These are phyloP conservation scores for Aurelia sp. DNA, from an alignment of 30 jellyfish, hydroid and myxozoan genomes.

Conservation along the genomic window DNA sequence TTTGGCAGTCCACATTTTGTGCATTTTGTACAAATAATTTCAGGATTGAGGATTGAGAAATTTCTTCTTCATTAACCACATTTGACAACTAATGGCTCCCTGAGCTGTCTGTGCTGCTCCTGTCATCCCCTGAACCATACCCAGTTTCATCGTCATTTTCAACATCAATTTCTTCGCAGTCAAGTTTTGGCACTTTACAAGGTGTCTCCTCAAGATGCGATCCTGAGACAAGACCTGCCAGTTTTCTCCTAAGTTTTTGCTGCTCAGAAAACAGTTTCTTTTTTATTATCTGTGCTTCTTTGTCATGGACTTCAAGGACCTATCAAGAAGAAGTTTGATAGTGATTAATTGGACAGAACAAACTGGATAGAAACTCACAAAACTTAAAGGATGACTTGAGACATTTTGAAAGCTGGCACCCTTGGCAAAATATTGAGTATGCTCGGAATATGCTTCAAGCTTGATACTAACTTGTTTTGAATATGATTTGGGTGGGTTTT, in stretches of 20 bases:
- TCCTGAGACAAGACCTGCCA: constrained; percentile 68
- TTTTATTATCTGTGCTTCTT: constrained; percentile 87
- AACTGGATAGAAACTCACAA: too few relatives aligned
- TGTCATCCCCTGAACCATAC: constrained; percentile 94
- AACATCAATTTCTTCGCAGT: constrained; percentile 85
- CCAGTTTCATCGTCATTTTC: constrained; percentile 98
- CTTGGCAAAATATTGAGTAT: too few relatives aligned
- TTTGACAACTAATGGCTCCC: constrained; percentile 63
- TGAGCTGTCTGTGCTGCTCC: constrained; percentile 80
- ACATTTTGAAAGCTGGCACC: too few relatives aligned
- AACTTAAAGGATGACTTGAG: too few relatives aligned
- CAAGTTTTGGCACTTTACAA: constrained; percentile 39
- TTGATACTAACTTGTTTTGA: too few relatives aligned
- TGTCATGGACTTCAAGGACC: constrained; percentile 95
- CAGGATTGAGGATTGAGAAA: constrained; percentile 5
- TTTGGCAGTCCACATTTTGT: not conserved
- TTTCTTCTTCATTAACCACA: not conserved
- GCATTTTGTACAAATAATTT: constrained; percentile 30
- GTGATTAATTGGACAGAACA: too few relatives aligned
- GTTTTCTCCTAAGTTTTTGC: constrained; percentile 77
- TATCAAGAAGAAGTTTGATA: not conserved
- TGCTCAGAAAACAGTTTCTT: constrained; percentile 77
- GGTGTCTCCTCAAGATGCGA: constrained; percentile 67
- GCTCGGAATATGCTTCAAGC: too few relatives aligned
- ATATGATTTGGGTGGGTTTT: too few relatives aligned